Percentiles rank a stretch among this genome's conserved stretches.
Evolutionary conservation across 2,888 invertebrate genomes (phyloP).

Genomic region (Clepsis dumicolana): DNA sequence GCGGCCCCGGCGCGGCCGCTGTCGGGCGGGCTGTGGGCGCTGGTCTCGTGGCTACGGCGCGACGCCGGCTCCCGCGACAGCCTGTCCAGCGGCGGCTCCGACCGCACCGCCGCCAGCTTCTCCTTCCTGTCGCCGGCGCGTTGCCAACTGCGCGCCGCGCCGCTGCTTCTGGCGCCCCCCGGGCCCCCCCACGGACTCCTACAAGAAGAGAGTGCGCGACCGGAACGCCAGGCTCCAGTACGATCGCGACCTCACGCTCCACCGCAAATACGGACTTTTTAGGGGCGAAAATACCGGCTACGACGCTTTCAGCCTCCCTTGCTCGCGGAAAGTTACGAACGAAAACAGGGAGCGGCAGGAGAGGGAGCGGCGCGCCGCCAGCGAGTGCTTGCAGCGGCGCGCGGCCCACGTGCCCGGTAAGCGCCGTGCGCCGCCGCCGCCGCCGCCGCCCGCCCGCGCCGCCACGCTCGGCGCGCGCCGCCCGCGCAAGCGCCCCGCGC

Average conservation of each 20-base stretch:
- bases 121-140: constrained; percentile 87
- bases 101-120: constrained; percentile 90
- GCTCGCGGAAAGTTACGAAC: constrained; percentile 54
- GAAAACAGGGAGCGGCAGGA: constrained; percentile 54
- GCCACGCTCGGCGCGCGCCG: constrained; percentile 62
- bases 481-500: constrained; percentile 83
- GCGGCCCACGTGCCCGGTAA: constrained; percentile 91
- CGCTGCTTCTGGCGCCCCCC: constrained; percentile 76
- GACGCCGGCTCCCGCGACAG: constrained; percentile 79
- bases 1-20: constrained; percentile 68
- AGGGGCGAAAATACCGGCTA: constrained; percentile 64
- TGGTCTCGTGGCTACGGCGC: constrained; percentile 91
- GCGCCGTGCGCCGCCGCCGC: constrained; percentile 90
- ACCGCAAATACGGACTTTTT: constrained; percentile 88
- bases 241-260: constrained; percentile 87
- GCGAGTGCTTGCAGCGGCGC: constrained; percentile 87
- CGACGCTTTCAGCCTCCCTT: constrained; percentile 75
- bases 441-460: constrained; percentile 57
- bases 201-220: constrained; percentile 87
- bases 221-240: constrained; percentile 85
- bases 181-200: constrained; percentile 88
- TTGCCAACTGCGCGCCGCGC: constrained; percentile 72
- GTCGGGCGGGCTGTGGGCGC: constrained; percentile 84
- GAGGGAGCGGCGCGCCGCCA: constrained; percentile 85
- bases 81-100: constrained; percentile 89